phyloP scores from a whole-genome alignment of 1,140 invertebrate genomes.

The Zaprionus ornatus region DNA sequence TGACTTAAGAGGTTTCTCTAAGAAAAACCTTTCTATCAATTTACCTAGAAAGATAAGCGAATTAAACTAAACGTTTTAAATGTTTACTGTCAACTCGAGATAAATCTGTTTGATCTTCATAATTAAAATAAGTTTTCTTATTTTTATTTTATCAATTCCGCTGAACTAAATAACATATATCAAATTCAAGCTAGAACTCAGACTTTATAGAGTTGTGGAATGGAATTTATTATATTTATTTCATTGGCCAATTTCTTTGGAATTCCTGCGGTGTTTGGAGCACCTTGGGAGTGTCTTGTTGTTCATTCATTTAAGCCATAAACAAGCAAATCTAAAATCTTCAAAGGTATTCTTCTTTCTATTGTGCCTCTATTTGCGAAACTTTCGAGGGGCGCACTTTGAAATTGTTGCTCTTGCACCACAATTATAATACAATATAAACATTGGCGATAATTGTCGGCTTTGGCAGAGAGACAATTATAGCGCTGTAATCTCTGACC shows the following conservation, averaged over 20 bases:
- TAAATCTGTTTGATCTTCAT: neutral
- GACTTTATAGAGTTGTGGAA: neutral
- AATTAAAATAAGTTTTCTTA: neutral
- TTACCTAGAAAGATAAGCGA: neutral
- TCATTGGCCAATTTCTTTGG: neutral
- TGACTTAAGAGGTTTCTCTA: too few species aligned
- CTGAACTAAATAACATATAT: neutral
- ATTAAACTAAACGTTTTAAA: neutral
- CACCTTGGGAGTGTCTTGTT: neutral
- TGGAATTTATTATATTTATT: neutral
- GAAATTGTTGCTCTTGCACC: neutral
- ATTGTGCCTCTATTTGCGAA: neutral
- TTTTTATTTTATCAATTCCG: neutral
- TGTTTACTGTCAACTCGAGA: neutral
- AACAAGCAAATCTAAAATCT: neutral
- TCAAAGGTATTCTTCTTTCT: neutral
- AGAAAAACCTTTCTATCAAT: too few species aligned
- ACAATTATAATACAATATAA: neutral
- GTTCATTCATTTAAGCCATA: neutral
- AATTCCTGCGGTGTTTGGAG: neutral
- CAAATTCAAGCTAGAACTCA: neutral
- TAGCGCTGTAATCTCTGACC: conserved; percentile 45
- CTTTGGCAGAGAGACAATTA: conserved; percentile 36
- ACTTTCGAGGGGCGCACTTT: neutral
- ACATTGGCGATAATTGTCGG: conserved; percentile 34